Evolutionary conservation across 2,888 invertebrate genomes (phyloP), one percentile per base, ranked within the genome.

Genomic region (Leptinotarsa rubiginosa): DNA sequence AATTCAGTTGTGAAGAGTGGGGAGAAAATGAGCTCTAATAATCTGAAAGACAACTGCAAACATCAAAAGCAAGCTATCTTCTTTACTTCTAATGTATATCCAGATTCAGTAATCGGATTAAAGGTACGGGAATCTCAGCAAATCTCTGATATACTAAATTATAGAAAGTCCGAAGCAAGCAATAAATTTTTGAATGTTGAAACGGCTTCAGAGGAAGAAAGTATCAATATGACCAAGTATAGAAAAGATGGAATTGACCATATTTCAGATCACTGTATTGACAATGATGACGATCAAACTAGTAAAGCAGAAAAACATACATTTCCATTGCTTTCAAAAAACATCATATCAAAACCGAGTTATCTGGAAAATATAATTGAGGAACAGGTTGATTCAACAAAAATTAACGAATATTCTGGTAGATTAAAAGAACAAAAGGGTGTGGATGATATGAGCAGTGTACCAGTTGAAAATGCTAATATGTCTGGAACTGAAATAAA

Each of bases 351-450:
- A 7, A 41, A 41, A 41, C n/a, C 62, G 0, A 41, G 31, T 16
- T 31, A 62, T 62, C 62, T 62, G 41, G 62, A 62, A 16, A 62
- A 62, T 62, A 62, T 62, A 31, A 62, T 10, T 41, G 62, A 62
- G 31, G 62, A 62, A 62, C 62, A 62, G 31, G 18, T 31, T 18
- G 62, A 31, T 31, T 5, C 0, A 16, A 62, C 16, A 10, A 56
- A 25, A 56, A 20, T 22, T 15, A 18, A 62, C 12, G 62, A 62
- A 62, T 16, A 5, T 16, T 12, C 15, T 4, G n/a, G 2, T 31
- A 25, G 1, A 31, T 2, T 5, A 7, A 62, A 16, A 4, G 15
- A 12, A 31, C 15, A 31, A 10, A 31, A n/a, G 0, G 10, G 2
- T 62, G 10, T 5, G n/a, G 10, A 62, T n/a, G 10, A 13, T 62